These are phyloP conservation scores for Alethe diademata DNA, from an alignment of 2,113 vertebrate genomes.

Conservation along the genomic window DNA sequence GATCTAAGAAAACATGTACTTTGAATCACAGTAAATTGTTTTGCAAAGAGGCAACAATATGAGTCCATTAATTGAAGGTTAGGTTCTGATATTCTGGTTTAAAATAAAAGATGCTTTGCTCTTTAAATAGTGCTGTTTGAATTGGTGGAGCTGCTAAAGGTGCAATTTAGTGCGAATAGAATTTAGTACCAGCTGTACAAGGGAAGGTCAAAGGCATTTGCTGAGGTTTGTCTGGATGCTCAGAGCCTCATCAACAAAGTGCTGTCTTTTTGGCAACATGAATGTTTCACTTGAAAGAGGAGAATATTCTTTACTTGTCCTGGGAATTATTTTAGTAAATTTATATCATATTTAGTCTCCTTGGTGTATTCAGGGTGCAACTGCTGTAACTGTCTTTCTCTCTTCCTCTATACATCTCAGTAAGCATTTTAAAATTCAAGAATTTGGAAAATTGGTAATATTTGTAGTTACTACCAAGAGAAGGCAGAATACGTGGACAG, in stretches of 20 bases:
- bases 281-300: neutral
- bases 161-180: neutral
- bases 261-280: fast-evolving
- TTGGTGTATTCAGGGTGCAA: neutral
- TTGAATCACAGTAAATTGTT: neutral
- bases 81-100: neutral
- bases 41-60: neutral
- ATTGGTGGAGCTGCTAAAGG: neutral
- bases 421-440: neutral
- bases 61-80: neutral
- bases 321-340: neutral
- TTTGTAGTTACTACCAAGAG: neutral
- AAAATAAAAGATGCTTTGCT: neutral
- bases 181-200: neutral
- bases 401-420: neutral
- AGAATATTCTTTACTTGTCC: neutral
- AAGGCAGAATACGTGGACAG: neutral
- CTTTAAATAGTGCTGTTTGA: neutral
- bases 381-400: neutral
- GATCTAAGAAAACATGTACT: neutral
- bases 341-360: neutral
- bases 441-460: neutral
- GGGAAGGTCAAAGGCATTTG: neutral
- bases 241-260: neutral
- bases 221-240: neutral